Base-by-base conservation (phyloP, 2,797 vertebrate species). In the Oreortyx pictus region DNA sequence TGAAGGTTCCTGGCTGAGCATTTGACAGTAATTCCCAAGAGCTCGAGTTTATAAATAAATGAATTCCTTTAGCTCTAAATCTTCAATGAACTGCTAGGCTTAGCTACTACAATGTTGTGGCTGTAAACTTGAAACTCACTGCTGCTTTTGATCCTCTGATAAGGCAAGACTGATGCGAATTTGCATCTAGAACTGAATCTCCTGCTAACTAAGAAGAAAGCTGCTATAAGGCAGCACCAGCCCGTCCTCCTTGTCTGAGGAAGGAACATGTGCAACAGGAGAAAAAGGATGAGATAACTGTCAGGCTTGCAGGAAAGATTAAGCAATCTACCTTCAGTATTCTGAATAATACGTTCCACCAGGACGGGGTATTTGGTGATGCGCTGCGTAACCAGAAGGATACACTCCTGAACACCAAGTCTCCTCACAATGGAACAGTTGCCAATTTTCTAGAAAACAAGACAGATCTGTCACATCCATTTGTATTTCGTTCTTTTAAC, bases 311-410 rank as follows among this genome's bases (percentile, higher is more conserved):
- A 44, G 62, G 54, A 31, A 9, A 39, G 29, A 25, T 3, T 4
- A 19, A 33, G 10, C 18, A 39, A 19, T 72, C 14, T 73, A 99
- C 99, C 99, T 98, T 99, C 98, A 5, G 99, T 99, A 93, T 99
- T 99, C 84, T 98, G 98, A 31, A 99, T 96, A 62, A 99, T 98
- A 4, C 99, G 98, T 68, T 99, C 99, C 96, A 99, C 97, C 43
- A 99, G 96, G 6, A 99, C 99, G 0, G 99, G 99, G 81, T 99
- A 99, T 90, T 99, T 99, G 88, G 98, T 99, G 92, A 99, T 99
- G 77, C 99, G 98, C 92, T 99, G 99, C 0, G 99, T 99, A n/a
- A 99, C 99, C 49, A 99, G 97, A 8, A 99, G 98, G 90, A 99
- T 98, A 49, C 99, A 99, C 82, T 99, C 99, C 4, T 98, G 98